Percentiles rank a stretch among this genome's conserved stretches.
These are phyloP conservation scores for Scaptomyza reducta DNA, from an alignment of 2,888 invertebrate species.

Conservation along the genomic window DNA sequence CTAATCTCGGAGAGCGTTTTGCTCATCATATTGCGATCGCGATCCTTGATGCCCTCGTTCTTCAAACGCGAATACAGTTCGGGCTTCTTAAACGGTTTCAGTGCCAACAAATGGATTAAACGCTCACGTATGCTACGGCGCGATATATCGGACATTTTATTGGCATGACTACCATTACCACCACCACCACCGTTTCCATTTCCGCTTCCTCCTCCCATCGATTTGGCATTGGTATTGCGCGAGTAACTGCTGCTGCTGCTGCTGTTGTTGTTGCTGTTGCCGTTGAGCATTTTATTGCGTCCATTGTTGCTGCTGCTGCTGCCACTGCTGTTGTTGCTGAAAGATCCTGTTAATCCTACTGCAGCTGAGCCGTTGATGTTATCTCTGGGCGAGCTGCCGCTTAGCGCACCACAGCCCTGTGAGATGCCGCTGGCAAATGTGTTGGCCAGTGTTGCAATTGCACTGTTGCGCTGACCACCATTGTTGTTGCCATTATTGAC, in stretches of 20 bases:
- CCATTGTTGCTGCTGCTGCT: slow-evolving; percentile 38
- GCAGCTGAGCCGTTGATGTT: background rate
- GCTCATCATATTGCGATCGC: slow-evolving; percentile 91
- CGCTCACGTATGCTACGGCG: slow-evolving; percentile 90
- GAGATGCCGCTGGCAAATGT: slow-evolving; percentile 81
- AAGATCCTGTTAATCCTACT: background rate
- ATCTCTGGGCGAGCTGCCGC: slow-evolving; percentile 69
- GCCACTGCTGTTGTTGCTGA: slow-evolving; percentile 29
- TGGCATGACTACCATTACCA: slow-evolving; percentile 29
- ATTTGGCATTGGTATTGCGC: slow-evolving; percentile 56
- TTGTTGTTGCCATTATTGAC: slow-evolving; percentile 48
- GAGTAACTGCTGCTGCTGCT: slow-evolving; percentile 46
- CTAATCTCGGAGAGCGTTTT: slow-evolving; percentile 92
- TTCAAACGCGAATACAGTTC: slow-evolving; percentile 92
- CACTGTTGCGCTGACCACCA: slow-evolving; percentile 44
- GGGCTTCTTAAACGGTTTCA: slow-evolving; percentile 96
- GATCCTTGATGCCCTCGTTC: slow-evolving; percentile 94
- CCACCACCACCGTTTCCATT: slow-evolving; percentile 18
- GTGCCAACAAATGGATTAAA: slow-evolving; percentile 96
- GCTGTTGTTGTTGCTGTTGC: slow-evolving; percentile 24
- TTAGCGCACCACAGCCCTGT: slow-evolving; percentile 76
- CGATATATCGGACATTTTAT: slow-evolving; percentile 82
- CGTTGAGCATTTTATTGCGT: slow-evolving; percentile 64
- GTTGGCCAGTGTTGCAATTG: slow-evolving; percentile 80
- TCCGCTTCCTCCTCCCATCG: slow-evolving; percentile 31